Percentiles rank a stretch among this genome's conserved stretches.
Evolutionary conservation across 1,140 invertebrate genomes (phyloP).

Genomic region (Eciton burchellii): DNA sequence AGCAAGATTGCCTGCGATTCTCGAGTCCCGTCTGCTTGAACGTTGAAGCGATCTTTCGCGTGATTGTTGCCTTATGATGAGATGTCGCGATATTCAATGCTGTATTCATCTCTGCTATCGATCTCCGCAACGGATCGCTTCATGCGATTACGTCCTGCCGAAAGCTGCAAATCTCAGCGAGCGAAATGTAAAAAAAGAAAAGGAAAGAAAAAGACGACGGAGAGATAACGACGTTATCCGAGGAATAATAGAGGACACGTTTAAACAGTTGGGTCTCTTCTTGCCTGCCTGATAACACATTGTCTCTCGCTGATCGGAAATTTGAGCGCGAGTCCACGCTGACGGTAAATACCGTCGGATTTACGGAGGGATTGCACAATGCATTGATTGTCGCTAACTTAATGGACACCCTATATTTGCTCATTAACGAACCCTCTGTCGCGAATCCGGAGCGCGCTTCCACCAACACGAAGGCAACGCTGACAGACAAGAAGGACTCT

Average conservation of each 20-base stretch:
- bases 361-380: constrained; percentile 55
- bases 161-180: too few relatives aligned
- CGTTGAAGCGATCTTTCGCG: not conserved
- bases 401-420: constrained; percentile 81
- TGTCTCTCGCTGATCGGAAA: constrained; percentile 41
- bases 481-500: constrained; percentile 63
- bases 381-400: constrained; percentile 73
- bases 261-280: not conserved
- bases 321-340: constrained; percentile 13
- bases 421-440: constrained; percentile 82
- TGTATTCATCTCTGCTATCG: too few relatives aligned
- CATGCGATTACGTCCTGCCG: too few relatives aligned
- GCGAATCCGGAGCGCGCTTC: constrained; percentile 77
- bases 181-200: too few relatives aligned
- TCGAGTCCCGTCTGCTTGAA: not conserved
- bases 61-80: too few relatives aligned
- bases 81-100: too few relatives aligned
- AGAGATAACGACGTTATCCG: not conserved
- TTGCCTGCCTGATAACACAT: not conserved
- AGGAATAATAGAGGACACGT: not conserved
- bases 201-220: too few relatives aligned
- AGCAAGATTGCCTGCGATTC: not conserved
- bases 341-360: constrained; percentile 48
- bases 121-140: too few relatives aligned
- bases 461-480: constrained; percentile 72